Percentiles rank a stretch among this genome's conserved stretches.
Evolutionary conservation across 2,888 invertebrate genomes (phyloP).

Genomic region (Thymelicus acteon): DNA sequence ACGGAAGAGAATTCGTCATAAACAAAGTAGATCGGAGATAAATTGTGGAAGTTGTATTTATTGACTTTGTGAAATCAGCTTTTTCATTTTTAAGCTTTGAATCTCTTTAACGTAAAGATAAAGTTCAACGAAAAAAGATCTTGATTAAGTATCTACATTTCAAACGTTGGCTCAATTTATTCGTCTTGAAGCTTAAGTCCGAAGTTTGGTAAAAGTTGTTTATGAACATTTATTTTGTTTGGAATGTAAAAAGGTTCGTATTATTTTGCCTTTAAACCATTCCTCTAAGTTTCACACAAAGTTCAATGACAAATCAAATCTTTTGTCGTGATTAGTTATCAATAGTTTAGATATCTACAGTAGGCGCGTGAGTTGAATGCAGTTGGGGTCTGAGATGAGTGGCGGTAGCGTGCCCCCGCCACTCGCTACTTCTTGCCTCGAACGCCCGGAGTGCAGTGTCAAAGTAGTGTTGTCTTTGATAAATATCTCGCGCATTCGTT

Average conservation of each 20-base stretch:
- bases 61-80: conserved; percentile 6
- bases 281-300: too few relatives aligned
- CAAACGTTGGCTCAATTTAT: conserved; percentile 4
- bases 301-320: too few relatives aligned
- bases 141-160: conserved; percentile 5
- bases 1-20: too few relatives aligned
- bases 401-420: too few relatives aligned
- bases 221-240: conserved; percentile 4
- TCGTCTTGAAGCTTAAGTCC: neutral
- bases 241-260: neutral
- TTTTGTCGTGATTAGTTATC: too few relatives aligned
- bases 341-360: too few relatives aligned
- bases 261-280: neutral
- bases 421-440: too few relatives aligned
- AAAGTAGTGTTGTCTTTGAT: too few relatives aligned
- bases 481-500: too few relatives aligned
- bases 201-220: neutral
- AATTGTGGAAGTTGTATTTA: neutral
- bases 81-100: conserved; percentile 2
- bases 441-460: too few relatives aligned
- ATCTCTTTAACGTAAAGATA: conserved; percentile 1
- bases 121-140: neutral
- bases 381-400: too few relatives aligned
- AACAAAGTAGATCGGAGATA: neutral
- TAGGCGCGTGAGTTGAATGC: too few relatives aligned